Base-by-base conservation (phyloP, 2,888 invertebrate genomes). In the Phrixothrix hirtus region DNA sequence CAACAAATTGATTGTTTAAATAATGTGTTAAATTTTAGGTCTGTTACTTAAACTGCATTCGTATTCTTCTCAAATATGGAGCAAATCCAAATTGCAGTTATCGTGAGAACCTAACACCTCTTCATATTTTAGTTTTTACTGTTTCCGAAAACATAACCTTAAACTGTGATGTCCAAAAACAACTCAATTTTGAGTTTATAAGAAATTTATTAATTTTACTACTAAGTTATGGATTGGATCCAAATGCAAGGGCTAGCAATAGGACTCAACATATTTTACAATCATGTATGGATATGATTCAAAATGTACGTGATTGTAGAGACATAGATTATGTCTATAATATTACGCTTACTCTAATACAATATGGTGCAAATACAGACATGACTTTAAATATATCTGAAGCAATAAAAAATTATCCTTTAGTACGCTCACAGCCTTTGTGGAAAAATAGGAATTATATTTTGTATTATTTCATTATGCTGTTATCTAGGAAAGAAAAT, bases 341-440 rank as follows among this genome's bases (percentile, higher is more conserved):
- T 65, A 79, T 89, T 63, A 83, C 87, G 2, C 73, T 85, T 55
- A 86, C 86, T 1, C 78, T 89, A 11, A 80, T 89, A 35, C 87
- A 87, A 70, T 86, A 86, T 68, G 88, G 88, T 41, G 88, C 87
- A 30, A 83, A 88, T 77, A 86, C 88, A 10, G 85, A 87, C 67
- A 77, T 86, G 47, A 81, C 81, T 61, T 77, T 86, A 26, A 76
- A 73, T 57, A 75, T 77, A 65, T 72, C 75, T 1, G 77, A 77
- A 67, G 74, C 74, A 60, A 72, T 76, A 61, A 74, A 74, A 51
- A 72, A 69, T 51, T 73, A 74, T 55, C 70, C 71, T 9, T 54
- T 69, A 35, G 71, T 71, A 53, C 58, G 57, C 41, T 66, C 72
- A 49, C 72, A 74, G 49, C 75, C 77, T 55, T 71, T 81, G 42